A percentile compares a stretch with the other conserved stretches of the same genome.
Conservation (phyloP, 2,888 invertebrate genomes). For the Euplagia quadripunctaria region DNA sequence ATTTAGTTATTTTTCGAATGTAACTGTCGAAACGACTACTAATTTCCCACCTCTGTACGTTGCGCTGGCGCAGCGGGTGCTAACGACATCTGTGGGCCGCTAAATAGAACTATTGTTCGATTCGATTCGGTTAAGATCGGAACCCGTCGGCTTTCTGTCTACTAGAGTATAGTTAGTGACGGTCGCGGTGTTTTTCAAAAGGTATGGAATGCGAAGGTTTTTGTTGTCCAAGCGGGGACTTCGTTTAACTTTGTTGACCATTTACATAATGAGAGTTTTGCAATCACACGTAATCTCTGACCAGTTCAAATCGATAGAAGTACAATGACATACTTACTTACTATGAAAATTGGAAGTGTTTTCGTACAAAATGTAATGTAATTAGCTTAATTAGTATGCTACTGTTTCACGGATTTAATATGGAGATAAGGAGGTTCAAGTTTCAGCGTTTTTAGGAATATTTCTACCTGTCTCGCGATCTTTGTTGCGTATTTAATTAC, state of each 20-base stretch:
- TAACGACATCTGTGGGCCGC: constrained; percentile 84
- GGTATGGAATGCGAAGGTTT: constrained; percentile 75
- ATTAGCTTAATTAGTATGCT: too few relatives aligned
- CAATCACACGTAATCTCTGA: constrained; percentile 36
- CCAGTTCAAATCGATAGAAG: neutral
- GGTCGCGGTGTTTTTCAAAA: constrained; percentile 76
- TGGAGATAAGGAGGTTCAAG: too few relatives aligned
- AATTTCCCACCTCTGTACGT: constrained; percentile 72
- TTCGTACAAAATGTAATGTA: neutral
- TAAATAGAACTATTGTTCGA: constrained; percentile 83
- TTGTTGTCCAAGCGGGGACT: constrained; percentile 60
- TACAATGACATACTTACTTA: neutral
- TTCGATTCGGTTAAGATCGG: constrained; percentile 76
- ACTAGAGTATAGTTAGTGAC: constrained; percentile 78
- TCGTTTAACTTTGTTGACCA: constrained; percentile 52
- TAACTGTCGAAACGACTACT: constrained; percentile 51
- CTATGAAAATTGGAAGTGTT: neutral
- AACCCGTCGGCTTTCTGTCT: constrained; percentile 75
- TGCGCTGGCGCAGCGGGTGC: constrained; percentile 76
- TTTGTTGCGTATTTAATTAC: too few relatives aligned
- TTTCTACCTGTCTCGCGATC: too few relatives aligned
- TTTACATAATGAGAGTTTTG: constrained; percentile 53
- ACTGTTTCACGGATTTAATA: too few relatives aligned
- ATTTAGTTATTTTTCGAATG: constrained; percentile 29
- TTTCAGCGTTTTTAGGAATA: too few relatives aligned